Evolutionary conservation across 1,140 invertebrate species (phyloP), one percentile per base, ranked within the genome.

Genomic region (Muscidifurax raptorellus): DNA sequence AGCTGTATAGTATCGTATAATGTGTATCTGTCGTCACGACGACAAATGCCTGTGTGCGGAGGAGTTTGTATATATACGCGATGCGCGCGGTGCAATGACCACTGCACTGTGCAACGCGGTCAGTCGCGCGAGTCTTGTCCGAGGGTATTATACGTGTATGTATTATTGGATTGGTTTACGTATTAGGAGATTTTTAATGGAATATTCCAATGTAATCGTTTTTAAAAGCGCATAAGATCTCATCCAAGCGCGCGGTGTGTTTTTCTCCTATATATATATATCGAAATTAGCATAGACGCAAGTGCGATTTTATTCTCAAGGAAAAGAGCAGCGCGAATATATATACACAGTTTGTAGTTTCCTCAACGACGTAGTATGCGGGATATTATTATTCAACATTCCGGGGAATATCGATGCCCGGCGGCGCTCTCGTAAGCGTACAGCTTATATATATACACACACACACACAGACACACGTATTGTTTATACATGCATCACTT

Each of bases 291-390:
- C 47, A 52, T 52, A 52, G 47, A 52, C 47, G 47, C 44, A 47
- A 47, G 44, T 10, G 44, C 44, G 44, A 15, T 47, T 47, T 44
- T 47, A 76, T 76, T 76, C 74, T 28, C 36, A 32, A 76, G 74
- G 40, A 76, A 76, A 76, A 76, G 59, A 64, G 59, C 59, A n/a
- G 15, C 59, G 12, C 52, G 64, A n/a, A n/a, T 6, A 59, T 32
- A 64, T 71, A 83, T 77, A 77, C 67, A 47, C n/a, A n/a, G n/a
- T n/a, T 67, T 52, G 77, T 77, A 77, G 82, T 44, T 47, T 47
- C 44, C 44, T 47, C 44, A 47, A 18, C 12, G 13, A 10, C 44
- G 44, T 10, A 15, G 2, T 47, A 18, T 18, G 10, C 13, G 15
- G 44, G 44, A 47, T 47, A 47, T 47, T 47, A 15, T 47, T 47